A percentile compares a stretch with the other conserved stretches of the same genome.
phyloP scores from a whole-genome alignment of 2,113 vertebrate species.

The Tretioscincus oriximinensis region DNA sequence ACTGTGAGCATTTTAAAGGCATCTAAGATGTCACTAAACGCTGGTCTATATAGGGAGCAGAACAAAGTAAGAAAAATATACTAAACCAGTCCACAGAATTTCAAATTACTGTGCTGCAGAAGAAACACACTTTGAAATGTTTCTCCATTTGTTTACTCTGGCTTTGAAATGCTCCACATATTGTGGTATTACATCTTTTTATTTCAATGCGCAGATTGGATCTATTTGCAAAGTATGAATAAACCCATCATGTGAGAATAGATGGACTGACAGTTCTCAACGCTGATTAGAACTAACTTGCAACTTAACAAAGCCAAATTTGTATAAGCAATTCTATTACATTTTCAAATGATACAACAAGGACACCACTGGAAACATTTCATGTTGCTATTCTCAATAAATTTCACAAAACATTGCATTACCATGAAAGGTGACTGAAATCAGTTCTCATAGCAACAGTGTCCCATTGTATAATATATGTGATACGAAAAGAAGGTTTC shows the following conservation, averaged over 20 bases:
- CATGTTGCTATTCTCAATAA: not conserved
- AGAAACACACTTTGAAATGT: not conserved
- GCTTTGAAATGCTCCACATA: not conserved
- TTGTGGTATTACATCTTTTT: not conserved
- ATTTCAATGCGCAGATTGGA: not conserved
- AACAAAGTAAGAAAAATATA: not conserved
- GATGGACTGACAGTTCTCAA: not conserved
- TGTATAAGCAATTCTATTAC: not conserved
- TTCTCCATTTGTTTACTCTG: not conserved
- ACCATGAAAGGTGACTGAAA: conserved; percentile 3
- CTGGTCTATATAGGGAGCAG: not conserved
- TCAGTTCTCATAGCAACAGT: not conserved
- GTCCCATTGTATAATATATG: not conserved
- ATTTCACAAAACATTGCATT: not conserved
- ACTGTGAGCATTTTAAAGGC: not conserved
- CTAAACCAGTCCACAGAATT: not conserved
- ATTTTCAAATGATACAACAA: not conserved
- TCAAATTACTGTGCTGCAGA: not conserved
- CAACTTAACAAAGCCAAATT: not conserved
- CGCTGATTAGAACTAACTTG: not conserved
- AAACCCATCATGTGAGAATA: not conserved
- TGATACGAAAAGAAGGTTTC: not conserved
- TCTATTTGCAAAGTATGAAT: not conserved
- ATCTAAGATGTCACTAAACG: not conserved
- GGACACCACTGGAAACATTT: not conserved